Base-by-base conservation (phyloP, 2,888 invertebrate species). In the Lasioglossum marginatum region DNA sequence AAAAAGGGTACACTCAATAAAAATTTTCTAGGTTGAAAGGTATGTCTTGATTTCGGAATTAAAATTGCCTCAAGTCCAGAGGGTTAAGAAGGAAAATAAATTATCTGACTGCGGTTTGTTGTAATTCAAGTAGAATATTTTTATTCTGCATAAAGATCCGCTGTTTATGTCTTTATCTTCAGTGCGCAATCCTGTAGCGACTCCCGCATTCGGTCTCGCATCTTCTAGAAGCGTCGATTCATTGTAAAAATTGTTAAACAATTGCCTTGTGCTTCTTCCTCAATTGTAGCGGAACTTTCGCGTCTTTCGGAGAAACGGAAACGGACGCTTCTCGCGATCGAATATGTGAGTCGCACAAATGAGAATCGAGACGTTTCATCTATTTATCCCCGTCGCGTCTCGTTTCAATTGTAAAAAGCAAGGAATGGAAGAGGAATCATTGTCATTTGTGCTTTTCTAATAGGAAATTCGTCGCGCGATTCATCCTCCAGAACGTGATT, bases 401-500 rank as follows among this genome's bases (percentile, higher is more conserved):
- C 66, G 70, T 63, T 83, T 85, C 73, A 27, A 60, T 83, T 52
- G 48, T n/a, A 31, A 57, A n/a, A 57, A 75, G 43, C 80, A 70
- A n/a, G n/a, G n/a, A n/a, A 77, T 43, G 12, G 68, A 34, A 68
- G 19, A 66, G 31, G 63, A 37, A 48, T 40, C 14, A 2, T 60
- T 52, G 31, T 71, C 43, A 48, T 83, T 27, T 37, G 78, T 70
- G 48, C 74, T 76, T 66, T 76, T 78, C 34, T 78, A 76, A 43
- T 78, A 81, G 66, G 45, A 27, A 78, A 78, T 72, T 76, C 27
- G n/a, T 74, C n/a, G 37, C 37, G 45, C 40, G 74, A 84, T 80
- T 88, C 66, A 71, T 34, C 77, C 66, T 82, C 66, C 60, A 48
- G 6, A 79, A 87, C 73, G 75, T 81, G 86, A 80, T 87, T 79